These are phyloP conservation scores for Probosciger aterrimus DNA, from an alignment of 2,113 vertebrate genomes.

Conservation along the genomic window DNA sequence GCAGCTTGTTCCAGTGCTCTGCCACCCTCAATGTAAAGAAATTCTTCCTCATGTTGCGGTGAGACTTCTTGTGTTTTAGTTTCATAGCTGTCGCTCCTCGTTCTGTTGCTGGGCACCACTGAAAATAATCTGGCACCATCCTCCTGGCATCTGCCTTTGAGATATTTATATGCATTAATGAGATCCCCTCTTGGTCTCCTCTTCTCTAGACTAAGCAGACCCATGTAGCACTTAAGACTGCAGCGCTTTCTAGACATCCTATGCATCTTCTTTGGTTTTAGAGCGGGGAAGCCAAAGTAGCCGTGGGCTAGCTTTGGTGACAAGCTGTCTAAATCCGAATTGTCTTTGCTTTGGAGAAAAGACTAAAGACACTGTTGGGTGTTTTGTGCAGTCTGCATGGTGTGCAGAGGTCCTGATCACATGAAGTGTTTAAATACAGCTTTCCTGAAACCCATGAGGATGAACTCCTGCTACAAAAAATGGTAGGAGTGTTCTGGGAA, in stretches of 20 bases:
- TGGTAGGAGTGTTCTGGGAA: neutral
- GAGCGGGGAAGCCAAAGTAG: neutral
- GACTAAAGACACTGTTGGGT: rapidly evolving
- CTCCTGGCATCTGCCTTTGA: neutral
- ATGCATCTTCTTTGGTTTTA: rapidly evolving
- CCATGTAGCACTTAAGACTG: neutral
- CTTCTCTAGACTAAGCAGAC: neutral
- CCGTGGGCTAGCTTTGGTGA: neutral
- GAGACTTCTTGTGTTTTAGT: neutral
- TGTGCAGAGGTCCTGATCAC: neutral
- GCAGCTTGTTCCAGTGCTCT: neutral
- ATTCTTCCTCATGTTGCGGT: neutral
- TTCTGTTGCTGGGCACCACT: neutral
- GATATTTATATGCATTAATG: neutral
- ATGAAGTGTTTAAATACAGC: neutral
- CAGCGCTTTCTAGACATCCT: neutral
- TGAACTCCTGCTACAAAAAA: neutral
- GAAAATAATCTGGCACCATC: neutral
- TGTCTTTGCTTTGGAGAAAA: neutral
- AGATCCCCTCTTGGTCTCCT: neutral
- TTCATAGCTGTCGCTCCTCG: neutral
- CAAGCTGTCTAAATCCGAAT: neutral
- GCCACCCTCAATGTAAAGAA: neutral
- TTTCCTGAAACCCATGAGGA: neutral
- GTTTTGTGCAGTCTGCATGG: neutral